Conservation (phyloP, 2,113 vertebrate species). For the Calyptomena viridis region DNA sequence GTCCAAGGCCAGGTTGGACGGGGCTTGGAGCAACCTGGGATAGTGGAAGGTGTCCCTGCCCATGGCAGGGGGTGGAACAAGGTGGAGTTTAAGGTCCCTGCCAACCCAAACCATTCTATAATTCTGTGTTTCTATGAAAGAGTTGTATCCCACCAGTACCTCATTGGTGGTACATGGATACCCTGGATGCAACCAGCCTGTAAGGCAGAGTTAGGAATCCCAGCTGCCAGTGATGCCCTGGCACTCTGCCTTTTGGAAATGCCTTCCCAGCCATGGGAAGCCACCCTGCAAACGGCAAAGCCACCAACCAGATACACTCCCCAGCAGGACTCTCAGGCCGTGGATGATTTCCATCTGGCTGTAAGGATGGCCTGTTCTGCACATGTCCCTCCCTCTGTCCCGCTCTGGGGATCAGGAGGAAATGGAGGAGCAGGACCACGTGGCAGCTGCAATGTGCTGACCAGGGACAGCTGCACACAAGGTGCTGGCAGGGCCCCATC, state of each 20-base stretch:
- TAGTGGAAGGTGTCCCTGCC: not conserved
- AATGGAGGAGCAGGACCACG: not conserved
- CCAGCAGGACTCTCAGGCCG: not conserved
- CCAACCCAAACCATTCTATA: not conserved
- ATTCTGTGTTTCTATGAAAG: not conserved
- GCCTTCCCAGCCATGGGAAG: not conserved
- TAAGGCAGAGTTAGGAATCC: not conserved
- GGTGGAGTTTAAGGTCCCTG: not conserved
- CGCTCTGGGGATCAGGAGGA: not conserved
- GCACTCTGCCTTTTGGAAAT: not conserved
- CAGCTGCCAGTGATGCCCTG: not conserved
- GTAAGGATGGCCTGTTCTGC: not conserved
- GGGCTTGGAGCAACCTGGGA: not conserved
- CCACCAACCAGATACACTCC: accelerated
- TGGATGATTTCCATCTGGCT: not conserved
- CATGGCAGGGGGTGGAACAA: not conserved
- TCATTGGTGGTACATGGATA: accelerated
- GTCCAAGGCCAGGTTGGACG: not conserved
- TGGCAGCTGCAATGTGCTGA: accelerated
- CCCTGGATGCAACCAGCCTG: not conserved
- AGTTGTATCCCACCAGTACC: not conserved
- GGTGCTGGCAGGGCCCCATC: not conserved
- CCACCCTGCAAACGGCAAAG: not conserved
- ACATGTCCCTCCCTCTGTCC: not conserved
- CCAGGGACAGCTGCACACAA: not conserved